phyloP scores from a whole-genome alignment of 2,888 invertebrate species.

The Aphodius sticticus region DNA sequence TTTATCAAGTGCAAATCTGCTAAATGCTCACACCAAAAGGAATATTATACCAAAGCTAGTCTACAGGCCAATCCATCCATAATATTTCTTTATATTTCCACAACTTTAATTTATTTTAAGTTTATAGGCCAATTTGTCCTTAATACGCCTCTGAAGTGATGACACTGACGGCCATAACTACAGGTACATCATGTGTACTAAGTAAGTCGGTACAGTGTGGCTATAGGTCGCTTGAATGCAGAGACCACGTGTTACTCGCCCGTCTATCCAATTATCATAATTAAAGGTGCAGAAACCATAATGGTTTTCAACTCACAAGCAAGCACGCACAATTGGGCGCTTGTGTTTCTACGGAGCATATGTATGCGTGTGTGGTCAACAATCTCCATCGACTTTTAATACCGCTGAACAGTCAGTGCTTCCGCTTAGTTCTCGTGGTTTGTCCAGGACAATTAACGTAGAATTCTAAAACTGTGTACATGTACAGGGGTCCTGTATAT shows the following conservation, averaged over 20 bases:
- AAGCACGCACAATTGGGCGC: background rate
- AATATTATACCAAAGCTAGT: too few relatives aligned
- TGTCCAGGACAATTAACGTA: background rate
- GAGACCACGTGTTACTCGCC: background rate
- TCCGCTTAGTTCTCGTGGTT: background rate
- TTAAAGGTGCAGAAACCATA: conserved; percentile 4
- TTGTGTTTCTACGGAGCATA: background rate
- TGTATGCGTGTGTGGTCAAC: background rate
- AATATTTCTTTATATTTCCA: too few relatives aligned
- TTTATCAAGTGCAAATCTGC: background rate
- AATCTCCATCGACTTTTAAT: background rate
- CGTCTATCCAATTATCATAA: background rate
- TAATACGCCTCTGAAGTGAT: too few relatives aligned
- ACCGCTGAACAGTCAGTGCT: background rate
- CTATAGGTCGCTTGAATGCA: background rate
- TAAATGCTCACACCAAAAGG: too few relatives aligned
- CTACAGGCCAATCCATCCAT: too few relatives aligned
- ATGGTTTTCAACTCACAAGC: background rate
- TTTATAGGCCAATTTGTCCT: too few relatives aligned
- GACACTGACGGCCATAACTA: too few relatives aligned
- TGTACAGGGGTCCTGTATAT: background rate
- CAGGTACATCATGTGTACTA: too few relatives aligned
- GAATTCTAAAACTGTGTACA: background rate
- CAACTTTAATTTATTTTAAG: too few relatives aligned
- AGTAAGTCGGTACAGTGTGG: background rate